Evolutionary conservation across 2,113 vertebrate genomes (phyloP), one percentile per base, ranked within the genome.

Genomic region (Caranx ignobilis): DNA sequence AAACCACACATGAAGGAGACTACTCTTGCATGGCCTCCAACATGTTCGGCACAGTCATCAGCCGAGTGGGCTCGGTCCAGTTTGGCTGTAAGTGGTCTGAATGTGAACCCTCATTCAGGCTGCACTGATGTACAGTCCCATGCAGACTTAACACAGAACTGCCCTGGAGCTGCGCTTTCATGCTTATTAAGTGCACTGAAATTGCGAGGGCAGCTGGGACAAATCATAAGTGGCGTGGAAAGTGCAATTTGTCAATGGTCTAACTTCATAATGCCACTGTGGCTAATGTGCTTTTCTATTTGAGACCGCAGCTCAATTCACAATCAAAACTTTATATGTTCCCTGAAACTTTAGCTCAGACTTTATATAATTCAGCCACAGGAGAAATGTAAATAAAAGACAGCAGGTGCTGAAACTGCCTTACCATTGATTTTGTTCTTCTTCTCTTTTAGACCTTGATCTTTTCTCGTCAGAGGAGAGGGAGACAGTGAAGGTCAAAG

Each of bases 401-500:
- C 15, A 6, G 37, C 0, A 3, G 19, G 13, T 82, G 82, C 11
- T 52, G 26, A 71, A 76, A 59, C 71, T 6, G 12, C 71, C 43
- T 64, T 0, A n/a, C 52, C 48, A 0, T 39, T 52, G 16, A 47
- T 65, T 55, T 57, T 48, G 60, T 12, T 62, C 64, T 82, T 72
- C 60, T 2, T 35, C 45, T 89, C 59, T 87, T 43, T 68, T 62
- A 99, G 98, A 97, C 87, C 94, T 99, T 4, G 97, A 99, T 88
- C 95, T 96, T 43, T 99, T 99, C 89, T 96, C 97, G 11, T 96
- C 96, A 0, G 98, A 99, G 64, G 98, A 99, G 45, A 95, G 97
- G 47, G 94, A 95, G 15, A 95, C 96, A 1, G 98, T 99, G 79
- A 89, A 90, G 63, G 95, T 98, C 5, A 96, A 95, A 76, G 97